Evolutionary conservation across 2,888 invertebrate species (phyloP), one percentile per base, ranked within the genome.

Genomic region (Rhogogaster chlorosoma): DNA sequence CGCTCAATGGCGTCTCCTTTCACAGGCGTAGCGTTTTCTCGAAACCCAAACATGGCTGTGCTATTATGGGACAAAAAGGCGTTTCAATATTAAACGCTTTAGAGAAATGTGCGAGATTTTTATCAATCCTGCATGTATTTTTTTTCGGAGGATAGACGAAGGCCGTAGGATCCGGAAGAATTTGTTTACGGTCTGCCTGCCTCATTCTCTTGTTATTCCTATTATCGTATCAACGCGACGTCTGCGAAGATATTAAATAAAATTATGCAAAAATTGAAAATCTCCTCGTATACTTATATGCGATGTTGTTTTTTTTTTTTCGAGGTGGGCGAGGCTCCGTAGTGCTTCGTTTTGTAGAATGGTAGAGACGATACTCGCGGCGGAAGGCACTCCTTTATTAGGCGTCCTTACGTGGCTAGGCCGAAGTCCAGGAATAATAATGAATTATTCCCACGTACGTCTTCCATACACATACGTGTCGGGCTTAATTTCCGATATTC

Each of bases 1-100:
- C 83, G 83, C 80, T 29, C 83, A 83, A 42, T 70, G 83, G 85
- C 83, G 77, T 85, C 84, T 78, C 77, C 84, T 64, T 85, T 61
- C 73, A 64, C 83, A 82, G 73, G 82, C 83, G 45, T 86, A 84
- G 84, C 85, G 83, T 86, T 80, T 86, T 29, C 18, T 71, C 4
- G 12, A 36, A 71, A 18, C 22, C 36, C 67, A 32, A 32, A 29
- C 18, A 32, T 18, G 32, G 10, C 9, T 29, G 29, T 5, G 10
- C 29, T 32, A 67, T 29, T n/a, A n/a, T n/a, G 6, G 5, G 49
- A 45, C 49, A 61, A 61, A 7, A 22, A 61, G 9, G 22, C 57
- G 26, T 9, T 12, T 22, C 1, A 26, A 61, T 61, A 61, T 61
- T 61, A 5, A 6, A 61, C 22, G 61, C 26, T 53, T 53, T 1